phyloP scores from a whole-genome alignment of 2,888 invertebrate species.

The Pyrrhosoma nymphula region DNA sequence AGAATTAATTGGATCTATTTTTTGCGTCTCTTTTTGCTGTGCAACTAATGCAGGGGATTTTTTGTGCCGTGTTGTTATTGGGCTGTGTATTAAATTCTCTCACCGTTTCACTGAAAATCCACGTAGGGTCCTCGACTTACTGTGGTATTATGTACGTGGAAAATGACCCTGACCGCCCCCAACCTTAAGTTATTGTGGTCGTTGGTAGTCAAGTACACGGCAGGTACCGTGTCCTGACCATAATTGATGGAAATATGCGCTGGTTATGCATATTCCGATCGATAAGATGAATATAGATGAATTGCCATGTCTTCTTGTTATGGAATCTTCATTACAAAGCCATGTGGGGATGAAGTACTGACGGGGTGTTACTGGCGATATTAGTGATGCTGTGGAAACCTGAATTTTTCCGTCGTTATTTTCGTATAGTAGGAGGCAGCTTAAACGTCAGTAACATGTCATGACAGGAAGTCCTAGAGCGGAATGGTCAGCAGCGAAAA shows the following conservation, averaged over 20 bases:
- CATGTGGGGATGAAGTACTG: not conserved
- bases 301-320: not conserved
- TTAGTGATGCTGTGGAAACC: not conserved
- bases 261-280: not conserved
- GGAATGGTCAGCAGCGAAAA: not conserved
- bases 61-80: not conserved
- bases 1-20: not conserved
- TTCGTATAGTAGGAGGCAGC: not conserved
- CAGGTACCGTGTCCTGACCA: not conserved
- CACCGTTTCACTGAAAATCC: not conserved
- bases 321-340: not conserved
- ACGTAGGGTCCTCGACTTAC: not conserved
- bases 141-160: not conserved
- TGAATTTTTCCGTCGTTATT: not conserved
- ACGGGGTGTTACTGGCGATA: not conserved
- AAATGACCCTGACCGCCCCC: not conserved
- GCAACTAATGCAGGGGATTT: not conserved
- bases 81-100: not conserved
- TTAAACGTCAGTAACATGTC: not conserved
- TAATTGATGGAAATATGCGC: not conserved
- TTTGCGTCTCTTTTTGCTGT: not conserved
- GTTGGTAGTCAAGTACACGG: not conserved
- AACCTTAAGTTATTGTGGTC: not conserved
- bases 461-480: not conserved
- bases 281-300: constrained; percentile 37